Percentiles rank a stretch among this genome's conserved stretches.
These are phyloP conservation scores for Drosophila limbata DNA, from an alignment of 2,888 invertebrate species.

Conservation along the genomic window DNA sequence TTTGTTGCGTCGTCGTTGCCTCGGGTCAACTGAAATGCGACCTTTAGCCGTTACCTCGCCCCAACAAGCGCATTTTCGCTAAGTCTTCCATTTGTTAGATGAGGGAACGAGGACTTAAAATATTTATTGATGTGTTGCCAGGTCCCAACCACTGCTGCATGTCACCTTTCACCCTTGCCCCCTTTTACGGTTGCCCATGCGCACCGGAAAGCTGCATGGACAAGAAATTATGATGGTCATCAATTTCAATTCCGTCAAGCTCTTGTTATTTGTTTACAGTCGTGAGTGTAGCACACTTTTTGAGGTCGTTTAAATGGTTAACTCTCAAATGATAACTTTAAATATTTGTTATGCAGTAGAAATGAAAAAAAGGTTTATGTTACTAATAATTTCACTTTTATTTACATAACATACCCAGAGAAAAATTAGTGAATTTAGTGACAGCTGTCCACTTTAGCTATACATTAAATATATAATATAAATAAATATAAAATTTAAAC, in stretches of 20 bases:
- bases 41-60: not conserved
- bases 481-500: no score
- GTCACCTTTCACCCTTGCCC: not conserved
- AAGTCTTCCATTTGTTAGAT: slow-evolving; percentile 12
- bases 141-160: not conserved
- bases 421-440: no score
- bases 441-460: no score
- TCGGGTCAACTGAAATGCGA: slow-evolving; percentile 1
- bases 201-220: slow-evolving; percentile 23
- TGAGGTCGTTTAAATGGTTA: not conserved
- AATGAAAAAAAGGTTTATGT: no score
- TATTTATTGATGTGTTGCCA: slow-evolving; percentile 52
- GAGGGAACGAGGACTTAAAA: slow-evolving; percentile 27
- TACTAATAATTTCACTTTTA: no score
- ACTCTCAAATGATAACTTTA: not conserved
- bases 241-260: slow-evolving; percentile 44
- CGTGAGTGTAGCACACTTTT: slow-evolving; percentile 12
- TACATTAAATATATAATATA: no score
- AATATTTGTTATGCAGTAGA: not conserved
- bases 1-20: not conserved
- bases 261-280: slow-evolving; percentile 13
- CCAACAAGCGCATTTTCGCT: slow-evolving; percentile 19
- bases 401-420: no score
- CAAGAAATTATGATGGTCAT: slow-evolving; percentile 54
- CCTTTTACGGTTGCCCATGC: slow-evolving; percentile 23